Evolutionary conservation across 2,888 invertebrate species (phyloP), one percentile per base, ranked within the genome.

Genomic region (Apoda limacodes): DNA sequence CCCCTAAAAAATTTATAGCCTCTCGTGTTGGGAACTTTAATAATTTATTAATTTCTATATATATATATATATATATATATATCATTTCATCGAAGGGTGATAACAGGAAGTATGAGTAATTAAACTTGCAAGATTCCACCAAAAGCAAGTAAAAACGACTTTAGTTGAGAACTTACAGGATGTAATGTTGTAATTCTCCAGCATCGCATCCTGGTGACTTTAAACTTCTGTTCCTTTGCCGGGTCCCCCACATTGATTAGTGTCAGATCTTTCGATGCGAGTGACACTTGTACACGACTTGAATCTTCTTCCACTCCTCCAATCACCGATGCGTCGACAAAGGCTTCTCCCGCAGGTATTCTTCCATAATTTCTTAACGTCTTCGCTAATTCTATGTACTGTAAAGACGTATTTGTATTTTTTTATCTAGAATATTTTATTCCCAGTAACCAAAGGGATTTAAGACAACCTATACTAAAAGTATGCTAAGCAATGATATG

Each of bases 201-300:
- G 55, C 97, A 97, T 35, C 95, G 85, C 91, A 98, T 98, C 48
- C 98, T 83, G 1, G 97, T 98, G 21, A 98, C 95, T 67, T 94
- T 93, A 66, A 95, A 98, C 51, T 87, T 85, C 26, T 91, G 89
- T 65, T 97, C 97, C 44, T 87, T 86, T n/a, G 85, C 72, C 32
- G 88, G 85, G 15, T 83, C 82, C 10, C 83, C 81, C 6, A 75
- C 63, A 12, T 86, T 84, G 14, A 88, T 83, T 49, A 97, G 83
- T 47, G 88, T 89, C 15, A 97, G 78, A 66, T 96, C 96, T 56
- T 89, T 88, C 55, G 90, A 89, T 5, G 96, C 97, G 45, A 95
- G 89, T 19, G 90, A 87, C 25, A 98, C 88, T 13, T 88, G 78
- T 10, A 75, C 74, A 2, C 67, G 59, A 32, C 65, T 61, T 9